These are phyloP conservation scores for Meriones unguiculatus DNA, from an alignment of 2,113 vertebrate species.

Conservation along the genomic window DNA sequence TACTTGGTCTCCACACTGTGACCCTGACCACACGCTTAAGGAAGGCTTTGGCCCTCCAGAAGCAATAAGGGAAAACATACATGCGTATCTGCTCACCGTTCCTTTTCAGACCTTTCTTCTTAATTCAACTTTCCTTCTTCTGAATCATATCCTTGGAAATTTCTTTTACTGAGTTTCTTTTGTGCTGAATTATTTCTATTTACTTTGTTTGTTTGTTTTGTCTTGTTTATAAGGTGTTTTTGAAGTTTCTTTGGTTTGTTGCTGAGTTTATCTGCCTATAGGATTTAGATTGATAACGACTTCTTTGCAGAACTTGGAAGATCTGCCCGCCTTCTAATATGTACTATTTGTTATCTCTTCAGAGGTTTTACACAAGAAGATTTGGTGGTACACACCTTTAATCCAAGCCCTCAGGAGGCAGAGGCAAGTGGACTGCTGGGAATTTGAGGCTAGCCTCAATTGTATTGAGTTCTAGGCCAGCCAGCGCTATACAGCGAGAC, in stretches of 20 bases:
- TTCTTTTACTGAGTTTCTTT: not conserved
- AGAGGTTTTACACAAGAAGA: not conserved
- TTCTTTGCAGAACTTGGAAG: not conserved
- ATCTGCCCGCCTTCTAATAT: not conserved
- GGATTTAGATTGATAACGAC: conserved; percentile 3
- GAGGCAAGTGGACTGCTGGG: not conserved
- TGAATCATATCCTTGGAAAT: not conserved
- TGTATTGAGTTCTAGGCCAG: not conserved
- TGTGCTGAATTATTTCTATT: conserved; percentile 15
- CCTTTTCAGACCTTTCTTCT: not conserved
- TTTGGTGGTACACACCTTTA: too few relatives aligned
- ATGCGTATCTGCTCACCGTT: not conserved
- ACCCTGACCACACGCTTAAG: not conserved
- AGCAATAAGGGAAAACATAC: not conserved
- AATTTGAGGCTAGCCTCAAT: not conserved
- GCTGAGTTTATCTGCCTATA: conserved; percentile 12
- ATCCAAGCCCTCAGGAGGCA: not conserved
- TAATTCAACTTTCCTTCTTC: not conserved
- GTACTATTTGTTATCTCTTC: not conserved
- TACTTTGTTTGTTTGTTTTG: conserved; percentile 37
- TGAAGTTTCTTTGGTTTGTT: not conserved
- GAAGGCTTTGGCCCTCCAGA: not conserved
- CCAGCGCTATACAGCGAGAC: not conserved
- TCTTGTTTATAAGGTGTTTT: too few relatives aligned
- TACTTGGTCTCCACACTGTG: not conserved